Conservation (phyloP, 2,888 invertebrate species). For the Leptopilina drosophilae region DNA sequence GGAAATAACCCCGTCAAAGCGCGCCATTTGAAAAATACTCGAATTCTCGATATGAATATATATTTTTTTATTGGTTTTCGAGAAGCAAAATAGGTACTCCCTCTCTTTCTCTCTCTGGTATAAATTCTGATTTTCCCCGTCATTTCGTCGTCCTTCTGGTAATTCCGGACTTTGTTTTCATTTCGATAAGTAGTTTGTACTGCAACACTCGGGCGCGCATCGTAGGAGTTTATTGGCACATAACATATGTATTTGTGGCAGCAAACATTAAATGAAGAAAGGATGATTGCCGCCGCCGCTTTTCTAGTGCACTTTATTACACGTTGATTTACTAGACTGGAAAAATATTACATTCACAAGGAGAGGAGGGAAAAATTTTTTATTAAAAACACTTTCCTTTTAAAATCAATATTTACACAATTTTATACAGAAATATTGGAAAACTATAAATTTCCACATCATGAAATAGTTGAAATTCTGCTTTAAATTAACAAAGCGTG, state of each 20-base stretch:
- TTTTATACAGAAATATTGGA: too few relatives aligned
- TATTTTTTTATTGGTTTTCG: conserved; percentile 25
- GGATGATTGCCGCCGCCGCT: conserved; percentile 21
- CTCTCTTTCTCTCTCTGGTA: too few relatives aligned
- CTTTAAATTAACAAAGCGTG: too few relatives aligned
- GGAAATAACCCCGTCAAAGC: neutral
- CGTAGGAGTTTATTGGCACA: conserved; percentile 25
- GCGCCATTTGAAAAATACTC: conserved; percentile 19
- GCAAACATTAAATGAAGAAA: conserved; percentile 31
- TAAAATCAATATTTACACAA: neutral
- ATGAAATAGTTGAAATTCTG: too few relatives aligned
- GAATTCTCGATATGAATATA: neutral
- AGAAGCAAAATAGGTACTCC: conserved; percentile 13
- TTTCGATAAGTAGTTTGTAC: conserved; percentile 47
- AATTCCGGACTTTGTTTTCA: conserved; percentile 52
- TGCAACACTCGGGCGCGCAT: conserved; percentile 7
- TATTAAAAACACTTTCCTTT: neutral
- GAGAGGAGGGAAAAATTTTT: too few relatives aligned
- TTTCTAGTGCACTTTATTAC: conserved; percentile 11
- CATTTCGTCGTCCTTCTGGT: conserved; percentile 26
- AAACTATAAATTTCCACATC: neutral
- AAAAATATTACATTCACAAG: neutral
- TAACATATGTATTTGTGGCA: conserved; percentile 35
- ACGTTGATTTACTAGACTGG: conserved; percentile 33
- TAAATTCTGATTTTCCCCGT: conserved; percentile 37